These are phyloP conservation scores for Spizaetus ornatus DNA, from an alignment of 2,113 vertebrate genomes.

Conservation along the genomic window DNA sequence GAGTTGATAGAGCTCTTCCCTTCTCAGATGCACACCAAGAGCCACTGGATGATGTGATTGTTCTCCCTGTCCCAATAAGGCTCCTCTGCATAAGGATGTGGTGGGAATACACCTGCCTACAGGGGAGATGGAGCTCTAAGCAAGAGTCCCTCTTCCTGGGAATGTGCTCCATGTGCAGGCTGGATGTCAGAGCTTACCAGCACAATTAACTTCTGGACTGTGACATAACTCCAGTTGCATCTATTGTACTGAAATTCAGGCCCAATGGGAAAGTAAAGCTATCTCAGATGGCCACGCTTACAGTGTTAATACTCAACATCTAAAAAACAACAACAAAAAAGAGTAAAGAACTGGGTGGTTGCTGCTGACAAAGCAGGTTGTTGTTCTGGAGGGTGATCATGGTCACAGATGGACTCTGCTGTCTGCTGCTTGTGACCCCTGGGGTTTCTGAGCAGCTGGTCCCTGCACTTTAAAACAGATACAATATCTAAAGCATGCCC, in stretches of 20 bases:
- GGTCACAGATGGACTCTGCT: not conserved
- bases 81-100: not conserved
- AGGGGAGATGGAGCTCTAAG: not conserved
- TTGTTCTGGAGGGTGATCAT: not conserved
- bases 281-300: no score
- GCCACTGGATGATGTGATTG: fast-evolving
- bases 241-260: not conserved
- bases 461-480: not conserved
- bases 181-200: not conserved
- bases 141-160: not conserved
- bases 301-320: not conserved
- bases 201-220: not conserved
- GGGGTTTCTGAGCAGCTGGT: not conserved
- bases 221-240: not conserved
- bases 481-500: no score
- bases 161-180: not conserved
- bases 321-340: not conserved
- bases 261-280: not conserved
- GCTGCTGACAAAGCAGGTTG: not conserved
- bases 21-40: not conserved
- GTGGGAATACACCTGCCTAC: not conserved
- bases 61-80: not conserved
- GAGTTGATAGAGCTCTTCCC: not conserved
- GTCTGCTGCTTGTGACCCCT: not conserved
- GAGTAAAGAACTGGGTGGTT: fast-evolving